Base-by-base conservation (phyloP, 2,888 invertebrate species). In the Drosophila bunnanda region DNA sequence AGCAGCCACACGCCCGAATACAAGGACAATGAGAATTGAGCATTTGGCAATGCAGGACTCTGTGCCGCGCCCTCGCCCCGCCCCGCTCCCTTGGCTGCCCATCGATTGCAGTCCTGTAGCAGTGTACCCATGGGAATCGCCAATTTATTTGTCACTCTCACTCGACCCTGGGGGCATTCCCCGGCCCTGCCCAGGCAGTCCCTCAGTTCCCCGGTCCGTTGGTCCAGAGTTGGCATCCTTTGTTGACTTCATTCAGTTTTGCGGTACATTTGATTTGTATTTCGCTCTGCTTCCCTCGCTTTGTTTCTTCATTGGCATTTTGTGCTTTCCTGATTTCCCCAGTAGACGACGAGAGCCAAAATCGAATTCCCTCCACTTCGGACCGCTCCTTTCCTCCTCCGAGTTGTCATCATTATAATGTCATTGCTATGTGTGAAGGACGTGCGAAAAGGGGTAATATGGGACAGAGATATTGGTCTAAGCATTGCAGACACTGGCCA, bases 201-300 rank as follows among this genome's bases (percentile, higher is more conserved):
- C 17, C 48, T 54, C 43, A 32, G 43, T 48, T 30, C 57, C 57
- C 69, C 71, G 77, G 80, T 77, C 82, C 79, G 73, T 80, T 84
- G 80, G 82, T 79, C 82, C 75, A 17, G 66, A 66, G 64, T 17
- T 53, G 53, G 66, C 62, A 39, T 66, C 66, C 66, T 62, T 46
- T 46, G 87, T 83, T 80, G 85, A 87, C 85, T 86, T 83, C 81
- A 85, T 85, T 82, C 85, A 82, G 80, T 86, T 85, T 86, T 86
- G 85, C 85, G 85, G 85, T 87, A 86, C 87, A 87, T 85, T 86
- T 86, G 87, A 85, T 87, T 86, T 83, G 82, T 80, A 84, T 78
- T 86, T 71, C 69, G 62, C 73, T 71, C 55, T 60, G 46, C 61
- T 71, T 72, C 66, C 61, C 56, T 78, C 58, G 55, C 64, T 70